A percentile compares a stretch with the other conserved stretches of the same genome.
Conservation (phyloP, 1,140 invertebrate genomes). For the Lasaia peninsularis region DNA sequence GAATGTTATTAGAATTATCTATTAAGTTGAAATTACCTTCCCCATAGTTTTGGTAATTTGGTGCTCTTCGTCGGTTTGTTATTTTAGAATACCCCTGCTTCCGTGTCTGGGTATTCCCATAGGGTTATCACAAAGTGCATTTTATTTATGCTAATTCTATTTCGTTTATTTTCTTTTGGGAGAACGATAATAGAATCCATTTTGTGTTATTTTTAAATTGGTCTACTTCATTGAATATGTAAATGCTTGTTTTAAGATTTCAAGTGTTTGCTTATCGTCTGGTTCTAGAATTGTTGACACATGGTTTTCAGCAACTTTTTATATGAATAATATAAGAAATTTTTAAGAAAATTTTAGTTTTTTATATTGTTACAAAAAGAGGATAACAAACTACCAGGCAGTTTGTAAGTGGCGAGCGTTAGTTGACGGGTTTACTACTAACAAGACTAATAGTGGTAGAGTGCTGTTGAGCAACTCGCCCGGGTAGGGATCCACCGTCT, state of each 20-base stretch:
- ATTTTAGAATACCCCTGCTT: slow-evolving; percentile 34
- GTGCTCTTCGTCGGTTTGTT: slow-evolving; percentile 30
- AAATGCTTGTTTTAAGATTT: not conserved
- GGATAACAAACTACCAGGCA: too few relatives aligned
- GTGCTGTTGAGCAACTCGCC: too few relatives aligned
- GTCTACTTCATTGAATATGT: slow-evolving; percentile 12
- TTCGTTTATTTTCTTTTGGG: slow-evolving; percentile 41
- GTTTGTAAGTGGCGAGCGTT: too few relatives aligned
- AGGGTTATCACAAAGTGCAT: slow-evolving; percentile 42
- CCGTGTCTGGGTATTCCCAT: slow-evolving; percentile 33
- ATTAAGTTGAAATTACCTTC: slow-evolving; percentile 19
- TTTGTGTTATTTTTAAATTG: slow-evolving; percentile 24
- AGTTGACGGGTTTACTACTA: too few relatives aligned
- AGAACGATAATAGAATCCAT: slow-evolving; percentile 40
- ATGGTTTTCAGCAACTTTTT: too few relatives aligned
- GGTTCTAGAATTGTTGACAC: not conserved
- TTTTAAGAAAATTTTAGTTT: too few relatives aligned
- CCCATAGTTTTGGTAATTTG: slow-evolving; percentile 19
- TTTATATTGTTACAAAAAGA: too few relatives aligned
- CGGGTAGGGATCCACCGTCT: too few relatives aligned
- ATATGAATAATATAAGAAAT: too few relatives aligned
- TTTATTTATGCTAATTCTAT: slow-evolving; percentile 54
- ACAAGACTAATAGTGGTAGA: too few relatives aligned
- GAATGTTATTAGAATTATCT: slow-evolving; percentile 3
- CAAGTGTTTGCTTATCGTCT: not conserved